phyloP scores from a whole-genome alignment of 2,797 vertebrate genomes.

The Sebastes hopkinsi region DNA sequence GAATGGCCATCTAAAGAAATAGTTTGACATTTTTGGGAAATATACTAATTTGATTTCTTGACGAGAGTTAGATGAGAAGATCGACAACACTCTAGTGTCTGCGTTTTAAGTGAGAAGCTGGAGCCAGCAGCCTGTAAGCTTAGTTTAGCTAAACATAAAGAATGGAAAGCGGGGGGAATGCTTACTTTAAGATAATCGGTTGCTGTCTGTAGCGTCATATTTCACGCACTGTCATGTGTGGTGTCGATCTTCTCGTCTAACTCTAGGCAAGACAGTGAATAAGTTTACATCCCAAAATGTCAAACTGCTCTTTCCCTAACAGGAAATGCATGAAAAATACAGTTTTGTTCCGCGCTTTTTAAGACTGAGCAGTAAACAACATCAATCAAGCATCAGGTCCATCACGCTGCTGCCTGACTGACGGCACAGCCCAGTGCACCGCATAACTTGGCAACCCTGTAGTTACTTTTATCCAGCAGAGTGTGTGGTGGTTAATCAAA shows the following conservation, averaged over 20 bases:
- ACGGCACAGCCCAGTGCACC: constrained; percentile 62
- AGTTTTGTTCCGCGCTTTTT: not conserved
- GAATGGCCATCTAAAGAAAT: not conserved
- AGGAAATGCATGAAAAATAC: constrained; percentile 1
- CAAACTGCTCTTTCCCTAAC: not conserved
- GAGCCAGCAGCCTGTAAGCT: not conserved
- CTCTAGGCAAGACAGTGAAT: not conserved
- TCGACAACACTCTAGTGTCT: not conserved
- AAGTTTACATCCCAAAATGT: not conserved
- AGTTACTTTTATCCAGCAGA: constrained; percentile 78
- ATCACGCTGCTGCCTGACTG: constrained; percentile 64
- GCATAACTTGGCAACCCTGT: constrained; percentile 71
- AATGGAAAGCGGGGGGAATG: not conserved
- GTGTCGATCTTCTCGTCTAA: not conserved
- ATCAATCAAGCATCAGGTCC: constrained; percentile 58
- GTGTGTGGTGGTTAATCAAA: constrained; percentile 83
- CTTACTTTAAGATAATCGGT: not conserved
- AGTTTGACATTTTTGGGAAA: not conserved
- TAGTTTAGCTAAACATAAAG: not conserved
- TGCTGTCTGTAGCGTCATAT: not conserved
- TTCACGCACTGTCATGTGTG: not conserved
- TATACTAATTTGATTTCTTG: not conserved
- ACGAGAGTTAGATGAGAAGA: not conserved
- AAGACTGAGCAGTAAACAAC: constrained; percentile 40
- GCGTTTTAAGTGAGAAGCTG: not conserved